A percentile compares a stretch with the other conserved stretches of the same genome.
Evolutionary conservation across 2,888 invertebrate species (phyloP).

Genomic region (Esperia sulphurella): DNA sequence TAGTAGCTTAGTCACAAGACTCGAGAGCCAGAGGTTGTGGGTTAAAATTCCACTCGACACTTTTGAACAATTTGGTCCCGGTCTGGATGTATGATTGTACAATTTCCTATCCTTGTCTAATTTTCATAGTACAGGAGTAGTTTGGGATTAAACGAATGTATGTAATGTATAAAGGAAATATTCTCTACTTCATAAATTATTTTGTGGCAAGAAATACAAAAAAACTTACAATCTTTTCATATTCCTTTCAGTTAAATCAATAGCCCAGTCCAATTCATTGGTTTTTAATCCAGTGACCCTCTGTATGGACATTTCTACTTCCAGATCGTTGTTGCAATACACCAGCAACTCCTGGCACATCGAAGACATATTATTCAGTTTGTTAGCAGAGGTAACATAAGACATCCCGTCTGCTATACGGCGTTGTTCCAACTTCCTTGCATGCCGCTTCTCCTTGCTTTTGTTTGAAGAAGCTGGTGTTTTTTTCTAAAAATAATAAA

Average conservation of each 20-base stretch:
- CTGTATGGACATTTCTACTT: slow-evolving; percentile 80
- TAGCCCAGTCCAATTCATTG: slow-evolving; percentile 82
- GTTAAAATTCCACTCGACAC: no score
- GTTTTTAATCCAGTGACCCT: slow-evolving; percentile 78
- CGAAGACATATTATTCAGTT: slow-evolving; percentile 77
- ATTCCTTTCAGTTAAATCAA: slow-evolving; percentile 87
- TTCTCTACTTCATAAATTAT: no score
- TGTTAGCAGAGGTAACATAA: slow-evolving; percentile 81
- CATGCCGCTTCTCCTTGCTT: slow-evolving; percentile 81
- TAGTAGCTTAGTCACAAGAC: no score
- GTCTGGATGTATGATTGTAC: no score
- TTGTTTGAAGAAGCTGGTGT: slow-evolving; percentile 57
- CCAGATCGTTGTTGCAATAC: slow-evolving; percentile 80
- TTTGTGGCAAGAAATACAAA: no score
- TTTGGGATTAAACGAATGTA: no score
- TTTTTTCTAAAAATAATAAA: slow-evolving; percentile 66
- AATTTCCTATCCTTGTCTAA: no score
- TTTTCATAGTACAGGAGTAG: no score
- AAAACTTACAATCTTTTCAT: slow-evolving; percentile 86
- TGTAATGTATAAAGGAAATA: no score
- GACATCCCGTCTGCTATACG: slow-evolving; percentile 80
- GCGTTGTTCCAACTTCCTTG: slow-evolving; percentile 80
- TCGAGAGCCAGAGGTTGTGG: no score
- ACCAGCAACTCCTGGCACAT: slow-evolving; percentile 81
- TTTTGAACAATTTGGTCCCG: no score